Base-by-base conservation (phyloP, 1,140 invertebrate species). In the Hormaphis cornu region DNA sequence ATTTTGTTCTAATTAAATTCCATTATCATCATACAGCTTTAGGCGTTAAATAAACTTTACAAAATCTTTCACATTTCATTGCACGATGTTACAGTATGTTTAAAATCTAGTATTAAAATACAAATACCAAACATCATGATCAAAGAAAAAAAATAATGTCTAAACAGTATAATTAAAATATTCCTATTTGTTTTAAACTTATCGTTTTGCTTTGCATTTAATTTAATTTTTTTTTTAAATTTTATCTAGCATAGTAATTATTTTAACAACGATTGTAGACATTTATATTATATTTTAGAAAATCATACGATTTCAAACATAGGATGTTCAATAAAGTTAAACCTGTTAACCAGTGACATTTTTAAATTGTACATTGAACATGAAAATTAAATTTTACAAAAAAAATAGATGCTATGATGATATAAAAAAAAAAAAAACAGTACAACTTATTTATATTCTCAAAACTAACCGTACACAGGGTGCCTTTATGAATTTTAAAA, bases 401-500 rank as follows among this genome's bases (percentile, higher is more conserved):
- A n/a, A n/a, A n/a, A n/a, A n/a, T n/a, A 20, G 12, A 33, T 33
- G 16, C 10, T 10, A 33, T 54, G n/a, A 18, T n/a, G n/a, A 33
- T 33, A 18, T 6, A 22, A 20, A 48, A 24, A 24, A 22, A n/a
- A 18, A 52, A 46, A 26, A 52, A 53, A 30, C 26, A n/a, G 26
- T 53, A n/a, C 28, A 37, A 22, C 12, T 56, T 56, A 40, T 20
- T 61, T 46, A 58, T 59, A 3, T 9, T 44, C 2, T 46, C 28
- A 20, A 56, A 37, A 56, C n/a, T 22, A 20, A 58, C 54, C 33
- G 30, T 20, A 58, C 33, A 66, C 59, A 66, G 59, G 59, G 59
- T 66, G 42, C 59, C 16, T 66, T 33, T 20, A 28, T 44, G 59
- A 66, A 66, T 66, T 66, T 48, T 30, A 42, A 61, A 44, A 42